Percentiles rank a stretch among this genome's conserved stretches.
Evolutionary conservation across 2,888 invertebrate genomes (phyloP).

Genomic region (Torymus texanus): DNA sequence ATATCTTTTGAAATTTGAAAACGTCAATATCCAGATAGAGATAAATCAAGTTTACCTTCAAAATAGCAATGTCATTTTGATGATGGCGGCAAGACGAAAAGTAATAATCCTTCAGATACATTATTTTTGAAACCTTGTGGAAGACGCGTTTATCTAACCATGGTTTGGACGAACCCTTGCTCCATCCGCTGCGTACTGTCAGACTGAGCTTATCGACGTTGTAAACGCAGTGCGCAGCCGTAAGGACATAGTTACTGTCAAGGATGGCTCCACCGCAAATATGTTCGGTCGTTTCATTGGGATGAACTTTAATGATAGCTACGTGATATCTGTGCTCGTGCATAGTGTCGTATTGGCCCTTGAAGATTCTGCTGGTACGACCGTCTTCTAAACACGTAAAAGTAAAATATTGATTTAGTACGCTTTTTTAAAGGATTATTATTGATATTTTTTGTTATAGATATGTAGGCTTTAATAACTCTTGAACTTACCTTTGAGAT

Average conservation of each 20-base stretch:
- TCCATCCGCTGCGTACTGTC: background rate
- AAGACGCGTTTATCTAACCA: background rate
- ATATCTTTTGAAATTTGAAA: background rate
- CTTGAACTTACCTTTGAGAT: too few relatives aligned
- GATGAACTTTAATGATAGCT: background rate
- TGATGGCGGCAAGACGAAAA: background rate
- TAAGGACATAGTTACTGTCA: background rate
- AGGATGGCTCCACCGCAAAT: background rate
- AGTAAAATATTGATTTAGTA: too few relatives aligned
- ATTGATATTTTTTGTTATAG: too few relatives aligned
- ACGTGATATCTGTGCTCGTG: background rate
- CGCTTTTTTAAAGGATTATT: too few relatives aligned
- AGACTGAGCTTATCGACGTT: background rate
- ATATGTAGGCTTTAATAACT: too few relatives aligned
- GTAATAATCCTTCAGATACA: background rate
- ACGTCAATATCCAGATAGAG: background rate
- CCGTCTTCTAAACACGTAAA: too few relatives aligned
- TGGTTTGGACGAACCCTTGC: background rate
- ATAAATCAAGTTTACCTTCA: conserved; percentile 17
- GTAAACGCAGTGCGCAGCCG: background rate
- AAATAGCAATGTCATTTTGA: background rate
- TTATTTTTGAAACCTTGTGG: background rate
- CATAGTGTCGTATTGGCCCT: background rate
- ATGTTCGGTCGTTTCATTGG: background rate
- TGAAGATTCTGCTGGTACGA: background rate